Evolutionary conservation across 1,140 invertebrate genomes (phyloP), one percentile per base, ranked within the genome.

Genomic region (Ips nitidus): DNA sequence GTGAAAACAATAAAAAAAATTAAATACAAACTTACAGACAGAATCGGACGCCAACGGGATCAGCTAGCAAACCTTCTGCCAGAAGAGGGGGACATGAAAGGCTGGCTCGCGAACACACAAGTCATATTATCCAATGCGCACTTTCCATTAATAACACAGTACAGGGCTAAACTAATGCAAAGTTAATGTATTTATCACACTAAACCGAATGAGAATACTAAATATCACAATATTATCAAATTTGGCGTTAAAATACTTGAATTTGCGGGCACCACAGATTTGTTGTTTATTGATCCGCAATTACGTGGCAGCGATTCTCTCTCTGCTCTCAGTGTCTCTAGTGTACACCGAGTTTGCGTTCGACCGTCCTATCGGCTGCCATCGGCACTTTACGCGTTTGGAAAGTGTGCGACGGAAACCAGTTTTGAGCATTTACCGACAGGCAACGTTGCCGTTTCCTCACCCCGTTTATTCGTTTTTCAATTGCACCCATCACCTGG

Each of bases 181-280:
- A 63, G 72, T 73, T 69, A 69, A 69, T 75, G 71, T 70, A 72
- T 70, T 72, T 75, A 77, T 76, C 75, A 77, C 76, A 77, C 75
- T 70, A 42, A 75, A 73, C 73, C 67, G 57, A 75, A 76, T 74
- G 74, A 77, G 75, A 78, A 79, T 80, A 80, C 77, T 79, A 78
- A 78, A 78, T 80, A 80, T 80, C 78, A 80, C 78, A 80, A 78
- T 69, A 67, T 78, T 78, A 73, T 76, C 77, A 75, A 74, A 78
- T 79, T 80, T 79, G 78, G 78, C 79, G 79, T 79, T 78, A 75
- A 71, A 79, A 79, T 78, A 77, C 75, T 78, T 79, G 75, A 71
- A 77, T 78, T 75, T 75, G 71, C 73, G 71, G 75, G 73, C 75
- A 76, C 73, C 73, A 70, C 73, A 73, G 71, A 76, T 76, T 75